Conservation (phyloP, 2,113 vertebrate genomes). For the Geococcyx californianus region DNA sequence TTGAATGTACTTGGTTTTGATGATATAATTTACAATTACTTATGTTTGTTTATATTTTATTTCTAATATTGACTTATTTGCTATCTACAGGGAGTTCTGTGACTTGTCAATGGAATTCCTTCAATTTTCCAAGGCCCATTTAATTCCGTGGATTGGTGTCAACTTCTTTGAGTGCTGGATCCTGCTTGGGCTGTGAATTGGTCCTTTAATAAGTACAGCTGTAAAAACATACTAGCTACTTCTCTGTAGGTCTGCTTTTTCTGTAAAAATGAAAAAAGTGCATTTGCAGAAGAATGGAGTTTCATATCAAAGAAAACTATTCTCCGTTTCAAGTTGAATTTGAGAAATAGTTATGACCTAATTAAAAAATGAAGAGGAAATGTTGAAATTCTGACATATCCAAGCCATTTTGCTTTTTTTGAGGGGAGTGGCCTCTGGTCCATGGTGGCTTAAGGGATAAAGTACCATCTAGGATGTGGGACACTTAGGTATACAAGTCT, state of each 20-base stretch:
- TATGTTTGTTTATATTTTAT: background rate
- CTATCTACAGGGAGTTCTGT: background rate
- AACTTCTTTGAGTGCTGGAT: background rate
- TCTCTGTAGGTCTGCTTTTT: background rate
- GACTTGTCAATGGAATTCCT: background rate
- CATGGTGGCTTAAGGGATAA: background rate
- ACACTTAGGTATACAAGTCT: background rate
- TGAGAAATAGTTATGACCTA: background rate
- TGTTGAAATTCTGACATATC: background rate
- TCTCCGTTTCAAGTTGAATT: background rate
- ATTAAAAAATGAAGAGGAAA: background rate
- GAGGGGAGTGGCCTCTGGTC: fast-evolving
- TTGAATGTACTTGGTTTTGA: background rate
- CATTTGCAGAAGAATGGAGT: background rate
- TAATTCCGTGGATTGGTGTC: background rate
- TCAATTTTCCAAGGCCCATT: background rate
- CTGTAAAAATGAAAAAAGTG: background rate
- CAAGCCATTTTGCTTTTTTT: background rate
- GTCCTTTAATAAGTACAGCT: conserved; percentile 7
- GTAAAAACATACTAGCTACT: conserved; percentile 13
- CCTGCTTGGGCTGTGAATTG: background rate
- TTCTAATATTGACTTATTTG: background rate
- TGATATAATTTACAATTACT: background rate
- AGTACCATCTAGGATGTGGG: background rate
- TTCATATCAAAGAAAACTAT: background rate